Evolutionary conservation across 2,888 invertebrate genomes (phyloP).

Genomic region (Metellina segmentata): DNA sequence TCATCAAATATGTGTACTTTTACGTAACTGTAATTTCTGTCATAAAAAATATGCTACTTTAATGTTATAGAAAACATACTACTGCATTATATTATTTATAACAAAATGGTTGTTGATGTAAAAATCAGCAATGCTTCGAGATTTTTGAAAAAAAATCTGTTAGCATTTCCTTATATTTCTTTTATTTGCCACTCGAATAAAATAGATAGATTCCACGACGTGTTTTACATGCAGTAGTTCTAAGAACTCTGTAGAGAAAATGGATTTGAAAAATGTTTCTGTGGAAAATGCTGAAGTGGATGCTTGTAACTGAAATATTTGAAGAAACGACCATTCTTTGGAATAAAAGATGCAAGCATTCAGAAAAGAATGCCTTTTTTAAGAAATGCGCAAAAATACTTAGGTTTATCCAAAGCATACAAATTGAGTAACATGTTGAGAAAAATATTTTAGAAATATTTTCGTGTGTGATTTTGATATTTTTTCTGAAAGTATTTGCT

Average conservation of each 20-base stretch:
- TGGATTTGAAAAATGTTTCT: constrained; percentile 41
- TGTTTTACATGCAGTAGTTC: constrained; percentile 21
- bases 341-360: background rate
- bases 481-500: background rate
- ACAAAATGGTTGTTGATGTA: no score
- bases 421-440: background rate
- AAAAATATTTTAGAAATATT: background rate
- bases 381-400: background rate
- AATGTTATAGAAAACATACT: no score
- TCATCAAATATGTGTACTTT: no score
- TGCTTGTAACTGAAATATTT: constrained; percentile 29
- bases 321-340: constrained; percentile 8
- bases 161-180: no score
- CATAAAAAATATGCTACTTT: no score
- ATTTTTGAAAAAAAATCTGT: no score
- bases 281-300: constrained; percentile 37
- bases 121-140: no score
- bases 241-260: constrained; percentile 31
- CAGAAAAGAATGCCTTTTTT: background rate
- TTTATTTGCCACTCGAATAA: no score
- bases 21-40: no score
- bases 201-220: no score
- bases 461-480: background rate
- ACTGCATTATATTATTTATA: no score
- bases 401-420: background rate